A percentile compares a stretch with the other conserved stretches of the same genome.
Evolutionary conservation across 2,797 vertebrate genomes (phyloP).

Genomic region (Epinephelus malabaricus): DNA sequence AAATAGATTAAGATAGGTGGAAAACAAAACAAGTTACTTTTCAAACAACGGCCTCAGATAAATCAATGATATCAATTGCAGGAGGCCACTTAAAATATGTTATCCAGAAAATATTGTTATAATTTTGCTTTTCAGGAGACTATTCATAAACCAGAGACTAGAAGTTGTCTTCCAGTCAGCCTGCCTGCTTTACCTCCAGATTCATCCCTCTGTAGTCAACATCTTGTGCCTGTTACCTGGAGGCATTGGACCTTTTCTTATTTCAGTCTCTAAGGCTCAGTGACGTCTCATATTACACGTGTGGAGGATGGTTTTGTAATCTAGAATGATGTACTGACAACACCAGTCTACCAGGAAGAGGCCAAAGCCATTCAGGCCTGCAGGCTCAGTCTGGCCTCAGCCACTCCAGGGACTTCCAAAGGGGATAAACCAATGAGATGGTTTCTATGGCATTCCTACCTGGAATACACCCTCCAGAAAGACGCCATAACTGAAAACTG

Average conservation of each 20-base stretch:
- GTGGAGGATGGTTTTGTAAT: slow-evolving; percentile 52
- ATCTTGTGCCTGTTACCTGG: slow-evolving; percentile 47
- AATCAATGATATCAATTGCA: slow-evolving; percentile 21
- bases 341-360: slow-evolving; percentile 32
- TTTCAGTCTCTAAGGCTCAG: slow-evolving; percentile 45
- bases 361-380: slow-evolving; percentile 41
- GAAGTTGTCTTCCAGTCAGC: slow-evolving; percentile 24
- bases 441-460: slow-evolving; percentile 26
- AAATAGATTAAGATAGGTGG: slow-evolving; percentile 31
- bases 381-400: slow-evolving; percentile 56
- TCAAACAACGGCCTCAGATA: slow-evolving; percentile 36
- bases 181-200: slow-evolving; percentile 18
- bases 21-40: slow-evolving; percentile 33
- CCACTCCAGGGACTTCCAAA: slow-evolving; percentile 46
- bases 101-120: slow-evolving; percentile 18
- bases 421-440: slow-evolving; percentile 31
- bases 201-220: slow-evolving; percentile 35
- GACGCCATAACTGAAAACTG: neutral
- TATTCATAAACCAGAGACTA: slow-evolving; percentile 54
- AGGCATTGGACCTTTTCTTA: slow-evolving; percentile 37
- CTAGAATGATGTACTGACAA: slow-evolving; percentile 53
- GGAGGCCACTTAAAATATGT: slow-evolving; percentile 18
- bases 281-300: slow-evolving; percentile 66
- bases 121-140: neutral
- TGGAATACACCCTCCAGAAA: neutral